Percentiles rank a stretch among this genome's conserved stretches.
Conservation (phyloP, 2,888 invertebrate genomes). For the Autographa pulchrina region DNA sequence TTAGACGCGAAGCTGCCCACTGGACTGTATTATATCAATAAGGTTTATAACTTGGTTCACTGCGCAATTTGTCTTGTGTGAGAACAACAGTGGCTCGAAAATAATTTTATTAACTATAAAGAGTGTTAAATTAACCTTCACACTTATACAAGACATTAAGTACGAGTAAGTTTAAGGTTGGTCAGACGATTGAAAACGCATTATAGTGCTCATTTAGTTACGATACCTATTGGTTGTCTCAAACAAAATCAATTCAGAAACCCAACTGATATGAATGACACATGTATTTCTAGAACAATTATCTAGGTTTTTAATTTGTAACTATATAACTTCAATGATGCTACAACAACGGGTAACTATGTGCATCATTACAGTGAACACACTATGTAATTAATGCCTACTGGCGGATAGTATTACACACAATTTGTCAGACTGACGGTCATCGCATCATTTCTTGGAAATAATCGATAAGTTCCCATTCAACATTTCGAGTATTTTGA, state of each 20-base stretch:
- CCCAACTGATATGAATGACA: background rate
- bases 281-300: background rate
- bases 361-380: conserved; percentile 46
- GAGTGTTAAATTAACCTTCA: background rate
- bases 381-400: conserved; percentile 48
- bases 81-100: background rate
- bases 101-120: background rate
- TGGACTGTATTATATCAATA: background rate
- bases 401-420: conserved; percentile 55
- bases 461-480: conserved; percentile 73
- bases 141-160: background rate
- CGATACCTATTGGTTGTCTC: background rate
- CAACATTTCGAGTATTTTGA: conserved; percentile 75
- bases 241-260: background rate
- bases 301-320: background rate
- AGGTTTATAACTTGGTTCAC: background rate
- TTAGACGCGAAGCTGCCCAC: conserved; percentile 26
- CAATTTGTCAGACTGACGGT: conserved; percentile 51
- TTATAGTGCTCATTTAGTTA: background rate
- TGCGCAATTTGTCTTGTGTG: background rate
- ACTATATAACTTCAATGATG: conserved; percentile 22
- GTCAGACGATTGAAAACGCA: background rate
- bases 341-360: conserved; percentile 18
- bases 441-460: conserved; percentile 79
- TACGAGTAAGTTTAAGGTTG: conserved; percentile 4